Base-by-base conservation (phyloP, 2,888 invertebrate genomes). In the Caenorhabditis uteleia region DNA sequence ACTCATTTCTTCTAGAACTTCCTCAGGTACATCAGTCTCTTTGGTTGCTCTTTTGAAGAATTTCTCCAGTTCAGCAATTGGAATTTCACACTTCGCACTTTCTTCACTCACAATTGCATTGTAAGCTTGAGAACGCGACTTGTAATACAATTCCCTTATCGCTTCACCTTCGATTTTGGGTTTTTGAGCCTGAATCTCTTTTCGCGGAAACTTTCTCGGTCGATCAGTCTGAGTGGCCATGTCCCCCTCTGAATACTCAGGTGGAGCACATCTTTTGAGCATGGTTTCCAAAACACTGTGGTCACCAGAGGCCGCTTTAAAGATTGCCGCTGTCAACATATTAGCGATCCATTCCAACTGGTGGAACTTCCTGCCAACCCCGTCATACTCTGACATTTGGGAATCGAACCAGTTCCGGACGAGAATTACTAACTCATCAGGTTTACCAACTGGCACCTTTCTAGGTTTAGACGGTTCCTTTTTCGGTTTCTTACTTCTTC, bases 221-320 rank as follows among this genome's bases (percentile, higher is more conserved):
- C 16, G 16, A 26, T 34, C 43, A 10, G 51, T 51, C 18, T 51
- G 51, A 6, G 51, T 51, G 3, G 23, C 29, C 51, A 51, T 51
- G 25, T 50, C 50, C 4, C 50, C 50, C 6, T 27, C 33, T 16
- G 27, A n/a, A 2, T 14, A 7, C 23, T 42, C 42, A 16, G 31
- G 29, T n/a, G 50, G 50, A 4, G 50, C 42, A 8, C 18, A 20
- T 14, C 51, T 20, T 18, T 43, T 42, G 5, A 8, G 14, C 5
- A 51, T 51, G n/a, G 21, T 43, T 4, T 21, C 26, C 1, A 51
- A 14, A 12, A 25, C 26, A 10, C 12, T 7, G 12, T 21, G 25
- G 43, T 51, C 51, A 10, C 51, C 51, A 2, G n/a, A 42, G 14
- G 51, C 31, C 4, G 51, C 36, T 29, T 51, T 40, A 8, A 43